These are phyloP conservation scores for Drosophila kokeensis DNA, from an alignment of 2,888 invertebrate species.

Conservation along the genomic window DNA sequence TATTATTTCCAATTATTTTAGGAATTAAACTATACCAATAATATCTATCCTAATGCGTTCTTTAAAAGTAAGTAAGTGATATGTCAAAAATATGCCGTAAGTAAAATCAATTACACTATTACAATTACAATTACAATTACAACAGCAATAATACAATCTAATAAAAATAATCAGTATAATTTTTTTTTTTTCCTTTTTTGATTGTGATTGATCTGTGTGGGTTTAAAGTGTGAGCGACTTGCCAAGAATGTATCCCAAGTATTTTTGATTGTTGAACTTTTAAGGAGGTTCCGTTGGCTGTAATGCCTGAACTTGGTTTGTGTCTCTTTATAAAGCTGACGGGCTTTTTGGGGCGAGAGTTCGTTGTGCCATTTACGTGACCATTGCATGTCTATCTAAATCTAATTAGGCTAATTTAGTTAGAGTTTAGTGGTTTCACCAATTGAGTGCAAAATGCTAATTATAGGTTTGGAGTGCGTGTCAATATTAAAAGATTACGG, in stretches of 20 bases:
- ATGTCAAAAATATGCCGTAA: not conserved
- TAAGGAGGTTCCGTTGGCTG: not conserved
- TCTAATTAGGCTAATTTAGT: constrained; percentile 1
- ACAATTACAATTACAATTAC: too few species aligned
- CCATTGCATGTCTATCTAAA: not conserved
- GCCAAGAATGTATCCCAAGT: not conserved
- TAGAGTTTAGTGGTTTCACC: not conserved
- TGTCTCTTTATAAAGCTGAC: not conserved
- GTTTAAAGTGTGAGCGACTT: not conserved
- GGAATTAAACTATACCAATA: not conserved
- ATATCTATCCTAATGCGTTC: too few species aligned
- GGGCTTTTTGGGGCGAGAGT: not conserved
- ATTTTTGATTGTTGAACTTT: not conserved
- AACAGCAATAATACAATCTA: not conserved
- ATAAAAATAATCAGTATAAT: not conserved
- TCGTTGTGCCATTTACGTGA: not conserved
- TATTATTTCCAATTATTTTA: not conserved
- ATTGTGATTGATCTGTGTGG: not conserved
- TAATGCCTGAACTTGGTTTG: not conserved
- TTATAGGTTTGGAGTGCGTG: not conserved
- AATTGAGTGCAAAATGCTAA: not conserved
- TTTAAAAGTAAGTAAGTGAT: too few species aligned
- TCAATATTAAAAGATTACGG: not conserved
- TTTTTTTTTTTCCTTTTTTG: not conserved
- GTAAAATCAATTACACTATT: not conserved